Conservation (phyloP, 2,888 invertebrate species). For the Aquatica leii region DNA sequence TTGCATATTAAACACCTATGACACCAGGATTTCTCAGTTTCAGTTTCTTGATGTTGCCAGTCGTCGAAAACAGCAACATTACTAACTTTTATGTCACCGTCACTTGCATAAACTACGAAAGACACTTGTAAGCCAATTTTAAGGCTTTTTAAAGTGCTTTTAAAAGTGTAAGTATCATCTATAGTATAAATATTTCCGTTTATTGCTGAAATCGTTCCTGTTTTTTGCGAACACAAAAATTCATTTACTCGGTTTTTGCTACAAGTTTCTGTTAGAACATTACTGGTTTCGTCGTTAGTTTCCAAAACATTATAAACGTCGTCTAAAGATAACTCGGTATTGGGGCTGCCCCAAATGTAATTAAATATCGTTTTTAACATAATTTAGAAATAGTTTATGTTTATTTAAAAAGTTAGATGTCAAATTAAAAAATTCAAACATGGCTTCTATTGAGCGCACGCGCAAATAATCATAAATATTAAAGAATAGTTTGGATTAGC, state of each 20-base stretch:
- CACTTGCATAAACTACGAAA: constrained; percentile 46
- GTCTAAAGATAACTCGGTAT: constrained; percentile 46
- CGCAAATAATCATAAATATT: no score
- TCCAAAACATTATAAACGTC: constrained; percentile 46
- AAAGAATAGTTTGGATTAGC: no score
- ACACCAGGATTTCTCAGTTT: constrained; percentile 49
- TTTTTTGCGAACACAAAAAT: constrained; percentile 49
- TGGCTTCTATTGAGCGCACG: no score
- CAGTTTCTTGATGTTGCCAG: constrained; percentile 58
- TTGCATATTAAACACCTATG: constrained; percentile 57
- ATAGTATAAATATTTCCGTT: constrained; percentile 64
- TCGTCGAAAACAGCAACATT: constrained; percentile 52
- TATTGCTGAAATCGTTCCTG: constrained; percentile 70
- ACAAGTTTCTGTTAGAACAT: constrained; percentile 7
- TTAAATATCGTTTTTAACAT: no score
- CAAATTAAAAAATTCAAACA: no score
- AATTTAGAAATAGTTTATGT: no score
- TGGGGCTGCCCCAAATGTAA: constrained; percentile 33
- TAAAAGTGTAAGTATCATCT: constrained; percentile 67
- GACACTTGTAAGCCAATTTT: constrained; percentile 67
- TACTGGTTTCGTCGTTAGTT: constrained; percentile 19
- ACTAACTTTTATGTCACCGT: constrained; percentile 59
- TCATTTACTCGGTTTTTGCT: constrained; percentile 17
- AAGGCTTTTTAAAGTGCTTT: constrained; percentile 56
- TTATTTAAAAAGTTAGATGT: no score